Evolutionary conservation across 2,113 vertebrate genomes (phyloP), one percentile per base, ranked within the genome.

Genomic region (Calyptomena viridis): DNA sequence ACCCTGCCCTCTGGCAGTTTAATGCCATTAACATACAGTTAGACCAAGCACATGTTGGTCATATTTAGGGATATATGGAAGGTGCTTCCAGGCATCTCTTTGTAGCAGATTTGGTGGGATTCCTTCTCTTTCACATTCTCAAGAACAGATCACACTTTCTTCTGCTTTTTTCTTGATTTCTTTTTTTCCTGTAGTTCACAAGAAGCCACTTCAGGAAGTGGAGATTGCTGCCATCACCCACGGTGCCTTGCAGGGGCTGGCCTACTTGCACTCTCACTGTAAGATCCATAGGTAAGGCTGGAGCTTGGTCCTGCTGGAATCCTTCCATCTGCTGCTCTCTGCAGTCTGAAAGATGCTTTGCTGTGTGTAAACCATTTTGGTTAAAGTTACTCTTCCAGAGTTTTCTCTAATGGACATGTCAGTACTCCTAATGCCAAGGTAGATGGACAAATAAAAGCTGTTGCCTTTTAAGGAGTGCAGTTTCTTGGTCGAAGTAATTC

Each of bases 141-240:
- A 21, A 24, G n/a, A 66, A n/a, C 42, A 42, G 2, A 20, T 24
- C 7, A 8, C 8, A 2, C 50, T 74, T 50, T n/a, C 0, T 28
- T 71, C n/a, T 75, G n/a, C 72, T 64, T 18, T 5, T 21, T 22
- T 22, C 21, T 44, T 0, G 6, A 0, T 19, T 77, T 50, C 63
- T 47, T 40, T 60, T 71, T 4, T 11, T 1, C 3, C 9, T 0
- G 2, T 49, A 99, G 99, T 99, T 98, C 99, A 99, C 96, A 99
- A 99, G 97, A 99, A 99, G 90, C 99, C 99, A 67, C 99, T 99
- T 94, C 99, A 99, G 98, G 99, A 99, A 98, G 98, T 99, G 94
- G 99, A 99, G 98, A 99, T 99, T 58, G 99, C 99, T 98, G 99
- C 99, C 99, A 99, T 99, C 98, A 99, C 99, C 97, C 99, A 99